A percentile compares a stretch with the other conserved stretches of the same genome.
Conservation (phyloP, 1,140 invertebrate species). For the Aphelenchoides avenae region DNA sequence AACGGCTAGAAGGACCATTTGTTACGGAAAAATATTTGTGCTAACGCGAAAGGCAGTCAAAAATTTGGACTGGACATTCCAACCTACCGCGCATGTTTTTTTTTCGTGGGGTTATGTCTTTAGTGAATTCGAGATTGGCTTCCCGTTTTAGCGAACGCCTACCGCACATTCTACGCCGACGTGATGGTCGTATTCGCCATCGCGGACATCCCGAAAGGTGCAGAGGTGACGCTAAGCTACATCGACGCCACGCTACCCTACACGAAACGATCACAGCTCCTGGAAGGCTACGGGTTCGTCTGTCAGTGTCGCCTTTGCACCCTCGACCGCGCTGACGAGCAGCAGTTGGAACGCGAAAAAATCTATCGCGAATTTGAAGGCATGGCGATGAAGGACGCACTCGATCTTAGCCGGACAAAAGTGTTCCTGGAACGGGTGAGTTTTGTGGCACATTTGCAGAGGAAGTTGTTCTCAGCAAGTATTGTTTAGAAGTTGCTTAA, state of each 20-base stretch:
- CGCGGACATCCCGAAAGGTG: not conserved
- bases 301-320: slow-evolving; percentile 1
- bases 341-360: not conserved
- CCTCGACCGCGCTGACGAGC: not conserved
- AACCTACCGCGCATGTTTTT: too few relatives aligned
- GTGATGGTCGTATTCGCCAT: slow-evolving; percentile 4
- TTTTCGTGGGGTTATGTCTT: too few relatives aligned
- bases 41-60: not conserved
- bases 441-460: too few relatives aligned
- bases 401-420: too few relatives aligned
- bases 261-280: not conserved
- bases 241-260: not conserved
- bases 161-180: slow-evolving; percentile 5
- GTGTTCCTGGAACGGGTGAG: too few relatives aligned
- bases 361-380: too few relatives aligned
- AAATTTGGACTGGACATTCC: not conserved
- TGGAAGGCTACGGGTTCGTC: not conserved
- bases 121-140: too few relatives aligned
- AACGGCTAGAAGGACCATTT: too few relatives aligned
- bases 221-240: not conserved
- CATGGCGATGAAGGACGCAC: too few relatives aligned
- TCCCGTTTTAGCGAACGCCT: slow-evolving; percentile 5
- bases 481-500: too few relatives aligned
- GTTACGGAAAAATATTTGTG: not conserved
- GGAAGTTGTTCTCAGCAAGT: too few relatives aligned